These are phyloP conservation scores for Monopis laevigella DNA, from an alignment of 2,888 invertebrate species.

Conservation along the genomic window DNA sequence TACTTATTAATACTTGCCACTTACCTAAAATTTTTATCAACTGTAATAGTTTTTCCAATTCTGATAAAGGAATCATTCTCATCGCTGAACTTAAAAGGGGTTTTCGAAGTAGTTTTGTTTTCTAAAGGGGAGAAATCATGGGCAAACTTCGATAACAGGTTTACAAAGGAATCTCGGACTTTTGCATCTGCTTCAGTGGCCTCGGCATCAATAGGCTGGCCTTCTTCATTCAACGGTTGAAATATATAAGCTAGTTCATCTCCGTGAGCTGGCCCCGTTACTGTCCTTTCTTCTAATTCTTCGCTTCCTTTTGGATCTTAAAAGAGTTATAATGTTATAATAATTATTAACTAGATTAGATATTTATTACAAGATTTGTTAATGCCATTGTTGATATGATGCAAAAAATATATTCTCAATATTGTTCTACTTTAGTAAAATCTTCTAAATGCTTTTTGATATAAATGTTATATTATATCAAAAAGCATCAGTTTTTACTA, in stretches of 20 bases:
- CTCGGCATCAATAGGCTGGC: constrained; percentile 52
- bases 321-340: constrained; percentile 16
- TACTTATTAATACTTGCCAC: not conserved
- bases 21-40: constrained; percentile 49
- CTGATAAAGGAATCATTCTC: constrained; percentile 42
- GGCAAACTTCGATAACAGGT: constrained; percentile 74
- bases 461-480: too few relatives aligned
- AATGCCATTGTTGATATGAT: too few relatives aligned
- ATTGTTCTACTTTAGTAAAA: too few relatives aligned
- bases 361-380: too few relatives aligned
- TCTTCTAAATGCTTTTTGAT: too few relatives aligned
- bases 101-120: constrained; percentile 22
- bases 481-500: too few relatives aligned
- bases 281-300: constrained; percentile 19
- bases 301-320: constrained; percentile 22
- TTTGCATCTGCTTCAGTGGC: constrained; percentile 65
- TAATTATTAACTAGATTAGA: too few relatives aligned
- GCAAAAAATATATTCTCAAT: too few relatives aligned
- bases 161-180: constrained; percentile 73
- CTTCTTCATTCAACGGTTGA: constrained; percentile 70
- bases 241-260: constrained; percentile 79
- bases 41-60: constrained; percentile 33
- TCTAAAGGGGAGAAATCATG: constrained; percentile 33
- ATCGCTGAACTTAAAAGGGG: constrained; percentile 31
- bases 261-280: constrained; percentile 69